Percentiles rank a stretch among this genome's conserved stretches.
These are phyloP conservation scores for Candoia aspera DNA, from an alignment of 2,113 vertebrate species.

Conservation along the genomic window DNA sequence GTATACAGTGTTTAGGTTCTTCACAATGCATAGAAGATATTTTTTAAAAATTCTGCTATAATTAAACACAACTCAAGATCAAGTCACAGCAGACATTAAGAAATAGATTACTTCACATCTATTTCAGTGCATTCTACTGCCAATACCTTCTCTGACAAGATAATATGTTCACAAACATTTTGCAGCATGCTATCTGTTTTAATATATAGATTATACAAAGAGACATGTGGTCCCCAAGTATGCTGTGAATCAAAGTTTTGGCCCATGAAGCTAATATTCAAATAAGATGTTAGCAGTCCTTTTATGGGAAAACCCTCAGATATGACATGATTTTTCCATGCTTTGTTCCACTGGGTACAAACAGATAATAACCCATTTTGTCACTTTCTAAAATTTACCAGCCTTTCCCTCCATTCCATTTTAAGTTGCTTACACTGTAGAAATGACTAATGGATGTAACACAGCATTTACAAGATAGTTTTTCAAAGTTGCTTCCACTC, in stretches of 20 bases:
- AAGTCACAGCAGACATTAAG: not conserved
- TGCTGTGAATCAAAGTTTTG: not conserved
- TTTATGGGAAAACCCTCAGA: conserved; percentile 7
- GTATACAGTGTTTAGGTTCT: not conserved
- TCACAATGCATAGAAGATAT: not conserved
- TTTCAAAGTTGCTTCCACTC: not conserved
- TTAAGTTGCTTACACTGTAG: not conserved
- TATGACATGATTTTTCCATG: not conserved
- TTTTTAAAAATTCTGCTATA: not conserved
- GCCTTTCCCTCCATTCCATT: not conserved
- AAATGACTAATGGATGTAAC: not conserved
- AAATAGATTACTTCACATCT: not conserved
- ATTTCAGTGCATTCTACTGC: not conserved
- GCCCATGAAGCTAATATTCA: not conserved
- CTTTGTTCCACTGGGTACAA: not conserved
- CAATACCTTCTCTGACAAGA: not conserved
- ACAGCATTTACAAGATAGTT: not conserved
- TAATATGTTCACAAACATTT: not conserved
- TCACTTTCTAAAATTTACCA: not conserved
- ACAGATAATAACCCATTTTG: not conserved
- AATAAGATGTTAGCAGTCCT: not conserved
- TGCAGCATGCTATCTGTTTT: not conserved
- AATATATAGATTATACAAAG: not conserved
- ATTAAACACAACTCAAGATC: not conserved
- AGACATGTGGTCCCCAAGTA: not conserved